These are phyloP conservation scores for Syrphus vitripennis DNA, from an alignment of 2,888 invertebrate species.

Conservation along the genomic window DNA sequence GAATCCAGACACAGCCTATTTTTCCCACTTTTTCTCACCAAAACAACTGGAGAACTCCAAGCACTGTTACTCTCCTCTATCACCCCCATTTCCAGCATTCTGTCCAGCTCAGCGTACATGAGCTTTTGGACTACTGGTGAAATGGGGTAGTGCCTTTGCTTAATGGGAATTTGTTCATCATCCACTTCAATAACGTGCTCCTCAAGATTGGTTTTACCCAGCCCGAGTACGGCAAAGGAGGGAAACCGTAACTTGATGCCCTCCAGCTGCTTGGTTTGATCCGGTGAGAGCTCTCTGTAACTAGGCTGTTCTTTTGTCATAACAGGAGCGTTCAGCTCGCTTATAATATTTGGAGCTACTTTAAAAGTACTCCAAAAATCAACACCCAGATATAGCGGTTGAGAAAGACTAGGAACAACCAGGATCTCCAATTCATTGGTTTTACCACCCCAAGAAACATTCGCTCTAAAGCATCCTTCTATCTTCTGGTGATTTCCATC, in stretches of 20 bases:
- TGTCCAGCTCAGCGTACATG: background rate
- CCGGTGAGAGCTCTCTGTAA: background rate
- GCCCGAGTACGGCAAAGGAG: background rate
- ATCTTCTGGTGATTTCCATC: no score
- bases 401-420: background rate
- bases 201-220: background rate
- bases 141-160: constrained; percentile 17
- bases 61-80: background rate
- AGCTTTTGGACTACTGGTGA: constrained; percentile 13
- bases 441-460: no score
- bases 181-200: constrained; percentile 11
- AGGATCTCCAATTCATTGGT: background rate
- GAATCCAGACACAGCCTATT: background rate
- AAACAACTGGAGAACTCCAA: constrained; percentile 6
- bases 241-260: background rate
- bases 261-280: background rate
- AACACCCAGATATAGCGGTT: background rate
- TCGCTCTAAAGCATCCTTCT: no score
- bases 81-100: constrained; percentile 1
- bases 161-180: background rate
- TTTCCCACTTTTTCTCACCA: background rate
- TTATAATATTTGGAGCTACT: background rate
- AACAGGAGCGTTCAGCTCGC: background rate
- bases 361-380: background rate
- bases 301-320: background rate